Percentiles rank a stretch among this genome's conserved stretches.
Conservation (phyloP, 2,113 vertebrate genomes). For the Anoura caudifer region DNA sequence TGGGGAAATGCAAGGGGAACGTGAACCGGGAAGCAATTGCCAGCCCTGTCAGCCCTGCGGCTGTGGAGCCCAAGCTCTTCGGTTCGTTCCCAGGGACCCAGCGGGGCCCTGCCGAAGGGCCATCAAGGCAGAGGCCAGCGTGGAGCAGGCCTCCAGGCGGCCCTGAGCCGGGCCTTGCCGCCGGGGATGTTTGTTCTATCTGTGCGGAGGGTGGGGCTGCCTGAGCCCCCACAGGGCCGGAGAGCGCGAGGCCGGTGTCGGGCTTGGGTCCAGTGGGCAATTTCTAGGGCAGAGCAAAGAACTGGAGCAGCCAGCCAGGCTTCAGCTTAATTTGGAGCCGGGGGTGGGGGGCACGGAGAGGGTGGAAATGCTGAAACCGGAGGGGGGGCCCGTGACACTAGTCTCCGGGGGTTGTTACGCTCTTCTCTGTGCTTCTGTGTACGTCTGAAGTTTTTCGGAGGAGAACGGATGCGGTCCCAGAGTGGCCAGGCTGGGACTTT, state of each 20-base stretch:
- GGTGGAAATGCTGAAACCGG: background rate
- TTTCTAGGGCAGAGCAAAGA: background rate
- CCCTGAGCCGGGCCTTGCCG: background rate
- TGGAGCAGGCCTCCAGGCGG: background rate
- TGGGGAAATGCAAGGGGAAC: background rate
- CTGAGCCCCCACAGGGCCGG: background rate
- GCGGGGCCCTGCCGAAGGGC: background rate
- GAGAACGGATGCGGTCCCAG: background rate
- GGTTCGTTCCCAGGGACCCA: background rate
- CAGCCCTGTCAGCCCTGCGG: background rate
- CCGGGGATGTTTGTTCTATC: background rate
- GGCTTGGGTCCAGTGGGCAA: background rate
- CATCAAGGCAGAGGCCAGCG: background rate
- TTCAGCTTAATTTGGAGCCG: background rate
- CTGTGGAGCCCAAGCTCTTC: background rate
- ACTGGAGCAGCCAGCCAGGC: background rate
- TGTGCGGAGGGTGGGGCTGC: background rate
- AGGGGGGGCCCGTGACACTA: rapidly evolving
- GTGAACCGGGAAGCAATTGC: background rate
- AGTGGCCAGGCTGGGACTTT: background rate
- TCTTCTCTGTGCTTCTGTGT: background rate
- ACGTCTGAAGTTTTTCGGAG: background rate
- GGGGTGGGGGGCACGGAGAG: background rate
- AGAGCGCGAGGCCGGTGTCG: rapidly evolving
- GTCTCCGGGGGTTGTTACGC: rapidly evolving